A percentile compares a stretch with the other conserved stretches of the same genome.
Evolutionary conservation across 2,113 vertebrate genomes (phyloP).

Genomic region (Hemichromis elongatus): DNA sequence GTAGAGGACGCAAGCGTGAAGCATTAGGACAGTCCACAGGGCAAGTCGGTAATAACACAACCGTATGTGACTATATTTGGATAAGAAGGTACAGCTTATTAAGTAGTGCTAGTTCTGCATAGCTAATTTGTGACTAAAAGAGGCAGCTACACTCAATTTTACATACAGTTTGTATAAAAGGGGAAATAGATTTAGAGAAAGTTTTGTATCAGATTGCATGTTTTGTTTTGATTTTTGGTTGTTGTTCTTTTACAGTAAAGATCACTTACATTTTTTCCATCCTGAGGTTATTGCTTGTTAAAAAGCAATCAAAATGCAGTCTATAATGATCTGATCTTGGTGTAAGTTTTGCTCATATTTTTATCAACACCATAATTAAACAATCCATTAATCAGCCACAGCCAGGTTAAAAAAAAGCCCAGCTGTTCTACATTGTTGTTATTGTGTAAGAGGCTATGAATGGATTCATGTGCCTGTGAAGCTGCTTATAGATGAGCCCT

Average conservation of each 20-base stretch:
- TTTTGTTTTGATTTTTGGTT: background rate
- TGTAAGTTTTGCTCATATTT: background rate
- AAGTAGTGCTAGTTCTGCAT: background rate
- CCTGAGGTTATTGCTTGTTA: background rate
- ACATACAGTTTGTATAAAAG: background rate
- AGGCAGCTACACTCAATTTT: background rate
- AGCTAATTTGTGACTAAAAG: background rate
- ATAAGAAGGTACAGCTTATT: background rate
- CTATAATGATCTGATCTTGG: background rate
- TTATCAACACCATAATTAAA: background rate
- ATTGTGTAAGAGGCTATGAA: slow-evolving; percentile 11
- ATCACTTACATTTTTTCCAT: background rate
- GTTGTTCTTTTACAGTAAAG: background rate
- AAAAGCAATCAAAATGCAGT: background rate
- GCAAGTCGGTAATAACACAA: background rate
- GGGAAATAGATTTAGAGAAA: background rate
- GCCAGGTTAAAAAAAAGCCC: background rate
- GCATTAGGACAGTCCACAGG: background rate
- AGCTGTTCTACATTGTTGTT: background rate
- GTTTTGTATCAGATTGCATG: background rate
- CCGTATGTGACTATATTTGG: background rate
- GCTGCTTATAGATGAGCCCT: slow-evolving; percentile 30
- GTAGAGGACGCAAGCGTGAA: background rate
- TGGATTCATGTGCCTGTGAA: slow-evolving; percentile 23
- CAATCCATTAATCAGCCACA: background rate